phyloP scores from a whole-genome alignment of 2,113 vertebrate species.

The Fukomys damarensis region DNA sequence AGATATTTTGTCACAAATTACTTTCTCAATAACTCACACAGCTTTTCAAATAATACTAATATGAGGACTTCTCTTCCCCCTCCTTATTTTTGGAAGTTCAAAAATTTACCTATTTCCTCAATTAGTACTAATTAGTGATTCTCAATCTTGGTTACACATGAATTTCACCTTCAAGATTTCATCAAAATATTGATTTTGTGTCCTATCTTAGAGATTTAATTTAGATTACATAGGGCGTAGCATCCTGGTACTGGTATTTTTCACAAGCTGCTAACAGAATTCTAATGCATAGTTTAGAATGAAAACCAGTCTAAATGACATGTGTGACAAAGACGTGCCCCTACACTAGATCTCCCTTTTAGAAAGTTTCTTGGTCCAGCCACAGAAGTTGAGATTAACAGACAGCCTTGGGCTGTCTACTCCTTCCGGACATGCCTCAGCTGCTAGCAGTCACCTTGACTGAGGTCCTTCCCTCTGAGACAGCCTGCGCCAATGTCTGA shows the following conservation, averaged over 20 bases:
- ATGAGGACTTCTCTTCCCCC: background rate
- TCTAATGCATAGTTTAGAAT: background rate
- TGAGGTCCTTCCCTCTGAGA: background rate
- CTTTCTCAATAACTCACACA: background rate
- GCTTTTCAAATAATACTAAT: background rate
- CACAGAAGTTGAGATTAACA: background rate
- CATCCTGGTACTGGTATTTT: background rate
- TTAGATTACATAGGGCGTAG: background rate
- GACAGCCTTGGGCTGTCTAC: too few relatives aligned
- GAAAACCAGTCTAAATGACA: background rate
- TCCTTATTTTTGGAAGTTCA: background rate
- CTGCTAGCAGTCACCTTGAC: background rate
- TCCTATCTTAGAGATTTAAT: background rate
- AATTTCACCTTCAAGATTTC: background rate
- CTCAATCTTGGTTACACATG: background rate
- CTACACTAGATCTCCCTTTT: background rate
- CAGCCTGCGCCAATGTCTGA: background rate
- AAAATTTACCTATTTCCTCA: background rate
- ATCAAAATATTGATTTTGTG: background rate
- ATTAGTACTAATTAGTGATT: background rate
- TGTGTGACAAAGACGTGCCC: background rate
- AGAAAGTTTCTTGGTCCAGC: background rate
- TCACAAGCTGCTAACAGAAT: background rate
- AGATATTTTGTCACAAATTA: background rate
- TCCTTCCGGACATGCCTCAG: background rate